These are phyloP conservation scores for Azemiops feae DNA, from an alignment of 2,113 vertebrate genomes.

Conservation along the genomic window DNA sequence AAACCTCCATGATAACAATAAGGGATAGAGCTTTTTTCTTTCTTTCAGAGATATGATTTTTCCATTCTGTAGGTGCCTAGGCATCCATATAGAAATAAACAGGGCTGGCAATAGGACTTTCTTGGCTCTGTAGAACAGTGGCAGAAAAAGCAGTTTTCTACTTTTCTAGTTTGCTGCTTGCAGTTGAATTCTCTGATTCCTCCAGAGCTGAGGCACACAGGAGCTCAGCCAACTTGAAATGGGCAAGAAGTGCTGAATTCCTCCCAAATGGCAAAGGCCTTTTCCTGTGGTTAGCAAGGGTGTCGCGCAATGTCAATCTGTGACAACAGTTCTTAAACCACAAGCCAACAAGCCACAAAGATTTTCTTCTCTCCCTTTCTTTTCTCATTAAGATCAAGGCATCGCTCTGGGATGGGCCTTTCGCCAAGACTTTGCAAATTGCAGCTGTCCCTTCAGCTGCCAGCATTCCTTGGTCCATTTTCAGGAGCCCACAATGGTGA, in stretches of 20 bases:
- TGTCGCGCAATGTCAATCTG: conserved; percentile 4
- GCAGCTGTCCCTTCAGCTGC: conserved; percentile 28
- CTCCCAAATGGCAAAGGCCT: not conserved
- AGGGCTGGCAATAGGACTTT: no score
- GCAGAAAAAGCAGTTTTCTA: not conserved
- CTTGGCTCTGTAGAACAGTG: not conserved
- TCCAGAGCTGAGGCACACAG: not conserved
- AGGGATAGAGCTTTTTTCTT: no score
- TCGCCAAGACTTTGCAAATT: conserved; percentile 2
- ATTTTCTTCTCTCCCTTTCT: not conserved
- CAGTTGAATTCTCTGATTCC: not conserved
- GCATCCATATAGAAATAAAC: not conserved
- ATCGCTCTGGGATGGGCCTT: conserved; percentile 1
- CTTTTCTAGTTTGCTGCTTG: not conserved
- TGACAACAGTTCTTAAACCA: not conserved
- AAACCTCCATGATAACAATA: not conserved
- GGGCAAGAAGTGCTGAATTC: not conserved
- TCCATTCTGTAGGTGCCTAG: not conserved
- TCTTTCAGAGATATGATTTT: not conserved
- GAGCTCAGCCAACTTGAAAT: not conserved
- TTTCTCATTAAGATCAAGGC: not conserved
- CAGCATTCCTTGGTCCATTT: not conserved
- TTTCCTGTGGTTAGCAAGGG: not conserved
- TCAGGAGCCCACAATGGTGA: not conserved
- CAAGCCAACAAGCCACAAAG: not conserved